Percentiles rank a stretch among this genome's conserved stretches.
phyloP scores from a whole-genome alignment of 2,888 invertebrate species.

The Anticlea derivata region DNA sequence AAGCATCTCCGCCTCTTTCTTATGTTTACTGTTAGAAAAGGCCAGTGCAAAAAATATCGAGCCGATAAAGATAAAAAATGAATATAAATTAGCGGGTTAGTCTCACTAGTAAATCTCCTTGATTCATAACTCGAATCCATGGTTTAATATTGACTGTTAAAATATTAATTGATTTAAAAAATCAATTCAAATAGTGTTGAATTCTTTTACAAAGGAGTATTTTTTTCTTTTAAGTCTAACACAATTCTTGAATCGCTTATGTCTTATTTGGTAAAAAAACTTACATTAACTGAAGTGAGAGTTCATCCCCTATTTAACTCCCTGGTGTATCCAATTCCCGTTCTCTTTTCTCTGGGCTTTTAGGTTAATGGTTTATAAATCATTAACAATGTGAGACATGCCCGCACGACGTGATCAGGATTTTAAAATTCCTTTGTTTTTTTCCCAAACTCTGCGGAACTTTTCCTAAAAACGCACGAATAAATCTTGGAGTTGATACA shows the following conservation, averaged over 20 bases:
- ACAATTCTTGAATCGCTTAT: conserved; percentile 44
- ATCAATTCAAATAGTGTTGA: too few species aligned
- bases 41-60: too few species aligned
- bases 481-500: conserved; percentile 32
- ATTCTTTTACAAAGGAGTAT: too few species aligned
- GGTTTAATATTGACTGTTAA: too few species aligned
- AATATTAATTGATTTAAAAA: too few species aligned
- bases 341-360: conserved; percentile 57
- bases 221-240: too few species aligned
- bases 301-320: conserved; percentile 44
- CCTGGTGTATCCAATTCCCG: conserved; percentile 54
- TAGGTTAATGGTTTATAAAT: conserved; percentile 70
- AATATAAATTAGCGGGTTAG: too few species aligned
- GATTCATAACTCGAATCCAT: too few species aligned
- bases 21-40: too few species aligned
- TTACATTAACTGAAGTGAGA: conserved; percentile 34
- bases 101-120: too few species aligned
- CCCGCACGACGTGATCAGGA: conserved; percentile 52
- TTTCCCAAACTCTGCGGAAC: conserved; percentile 20
- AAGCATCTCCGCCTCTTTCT: too few species aligned
- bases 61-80: too few species aligned
- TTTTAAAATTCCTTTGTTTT: conserved; percentile 36
- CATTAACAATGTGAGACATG: conserved; percentile 65
- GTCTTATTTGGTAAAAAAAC: conserved; percentile 23
- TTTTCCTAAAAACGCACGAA: conserved; percentile 42